Base-by-base conservation (phyloP, 2,113 vertebrate species). In the Diadophis punctatus region DNA sequence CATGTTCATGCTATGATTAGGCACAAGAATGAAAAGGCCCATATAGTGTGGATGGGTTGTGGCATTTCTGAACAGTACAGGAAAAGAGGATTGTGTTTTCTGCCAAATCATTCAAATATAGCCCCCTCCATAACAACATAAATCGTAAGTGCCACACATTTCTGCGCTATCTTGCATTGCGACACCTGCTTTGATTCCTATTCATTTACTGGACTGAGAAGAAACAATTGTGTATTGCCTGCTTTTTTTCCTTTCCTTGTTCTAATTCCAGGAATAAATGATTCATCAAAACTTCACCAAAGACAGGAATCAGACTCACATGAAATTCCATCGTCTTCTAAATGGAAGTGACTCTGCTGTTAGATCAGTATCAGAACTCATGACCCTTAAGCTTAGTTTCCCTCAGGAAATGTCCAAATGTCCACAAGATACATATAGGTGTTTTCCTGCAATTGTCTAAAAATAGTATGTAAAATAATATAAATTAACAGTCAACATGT, bases 261-360 rank as follows among this genome's bases (percentile, higher is more conserved):
- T 88, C 93, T 51, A n/a, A 27, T 85, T 60, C 55, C 25, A 80
- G 58, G 46, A 49, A 89, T 84, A 56, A 91, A 88, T 91, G 93
- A 93, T 53, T 95, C 86, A 90, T 25, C 68, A 18, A 60, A 39
- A 8, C 16, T 88, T 92, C 91, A 55, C 91, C 93, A 91, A 93
- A 49, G 85, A 39, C 43, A 92, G 89, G 22, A 88, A 90, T 88
- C 91, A 93, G 93, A 86, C 84, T 91, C 94, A 96, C 58, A 4
- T 93, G 93, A 53, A 86, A 5, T 86, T 85, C n/a, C 46, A 22
- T 11, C 90, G 30, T 11, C 80, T 92, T 92, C 60, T 94, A 93
- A 90, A 53, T 91, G 87, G 86, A 96, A 74, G 0, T 43, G 86
- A 25, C 85, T 89, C 93, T 95, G 55, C 89, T 49, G 6, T 84